A percentile compares a stretch with the other conserved stretches of the same genome.
phyloP scores from a whole-genome alignment of 92 coral and sea anemone species.

The Siderastrea radians region DNA sequence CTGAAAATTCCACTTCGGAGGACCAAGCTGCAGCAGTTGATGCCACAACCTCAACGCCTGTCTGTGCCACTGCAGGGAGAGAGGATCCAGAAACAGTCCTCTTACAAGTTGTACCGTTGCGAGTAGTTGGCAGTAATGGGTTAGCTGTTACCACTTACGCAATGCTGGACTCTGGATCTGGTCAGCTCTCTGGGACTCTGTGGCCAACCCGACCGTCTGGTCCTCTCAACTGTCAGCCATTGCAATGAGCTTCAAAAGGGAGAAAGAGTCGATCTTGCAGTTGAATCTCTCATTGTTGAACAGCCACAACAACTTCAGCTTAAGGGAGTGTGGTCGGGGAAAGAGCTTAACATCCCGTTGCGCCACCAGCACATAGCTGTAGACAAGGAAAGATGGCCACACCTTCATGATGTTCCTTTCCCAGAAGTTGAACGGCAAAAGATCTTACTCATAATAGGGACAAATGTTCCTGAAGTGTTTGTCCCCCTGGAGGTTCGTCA shows the following conservation, averaged over 20 bases:
- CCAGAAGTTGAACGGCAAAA: slow-evolving; percentile 23
- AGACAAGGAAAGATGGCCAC: slow-evolving; percentile 11
- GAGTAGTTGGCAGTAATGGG: slow-evolving; percentile 26
- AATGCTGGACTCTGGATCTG: slow-evolving; percentile 62
- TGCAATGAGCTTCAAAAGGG: slow-evolving; percentile 21
- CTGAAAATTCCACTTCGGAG: background rate
- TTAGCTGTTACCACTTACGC: slow-evolving; percentile 47
- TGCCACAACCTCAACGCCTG: background rate
- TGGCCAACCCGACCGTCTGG: slow-evolving; percentile 32
- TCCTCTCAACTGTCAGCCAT: slow-evolving; percentile 42
- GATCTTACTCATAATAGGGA: slow-evolving; percentile 1
- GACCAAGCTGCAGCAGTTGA: background rate
- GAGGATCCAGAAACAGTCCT: slow-evolving; percentile 34
- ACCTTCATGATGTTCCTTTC: slow-evolving; percentile 33
- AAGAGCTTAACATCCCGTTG: slow-evolving; percentile 33
- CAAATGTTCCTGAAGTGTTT: slow-evolving; percentile 14
- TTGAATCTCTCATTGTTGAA: slow-evolving; percentile 35
- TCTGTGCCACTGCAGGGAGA: slow-evolving; percentile 5
- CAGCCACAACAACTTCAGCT: slow-evolving; percentile 21
- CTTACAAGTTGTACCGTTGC: slow-evolving; percentile 59
- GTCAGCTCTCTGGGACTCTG: slow-evolving; percentile 12
- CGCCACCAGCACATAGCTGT: slow-evolving; percentile 13
- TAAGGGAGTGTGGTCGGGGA: slow-evolving; percentile 31
- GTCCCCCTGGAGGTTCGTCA: slow-evolving; percentile 17
- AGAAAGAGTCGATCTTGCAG: slow-evolving; percentile 13